Percentiles rank a stretch among this genome's conserved stretches.
phyloP scores from a whole-genome alignment of 1,140 invertebrate species.

The Bombyx mandarina region DNA sequence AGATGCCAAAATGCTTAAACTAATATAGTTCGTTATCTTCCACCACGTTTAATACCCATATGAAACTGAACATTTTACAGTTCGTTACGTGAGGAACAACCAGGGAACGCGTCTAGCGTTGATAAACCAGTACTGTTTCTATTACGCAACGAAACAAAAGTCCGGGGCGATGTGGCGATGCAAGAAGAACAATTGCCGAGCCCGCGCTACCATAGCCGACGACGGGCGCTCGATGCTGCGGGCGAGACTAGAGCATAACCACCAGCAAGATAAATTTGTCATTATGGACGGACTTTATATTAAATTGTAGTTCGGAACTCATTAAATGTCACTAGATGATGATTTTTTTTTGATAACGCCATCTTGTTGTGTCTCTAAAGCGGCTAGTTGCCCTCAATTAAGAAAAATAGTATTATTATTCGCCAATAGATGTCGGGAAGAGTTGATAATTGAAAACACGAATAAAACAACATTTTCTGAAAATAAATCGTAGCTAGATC shows the following conservation, averaged over 20 bases:
- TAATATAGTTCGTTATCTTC: too few species aligned
- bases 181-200: slow-evolving; percentile 2
- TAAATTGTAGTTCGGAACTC: slow-evolving; percentile 1
- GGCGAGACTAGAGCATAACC: slow-evolving; percentile 18
- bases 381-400: too few species aligned
- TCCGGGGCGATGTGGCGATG: slow-evolving; percentile 3
- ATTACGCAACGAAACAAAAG: neutral
- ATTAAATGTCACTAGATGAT: neutral
- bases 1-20: too few species aligned
- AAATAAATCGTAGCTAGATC: too few species aligned
- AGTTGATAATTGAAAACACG: too few species aligned
- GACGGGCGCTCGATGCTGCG: neutral
- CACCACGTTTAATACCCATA: too few species aligned
- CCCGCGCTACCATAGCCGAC: neutral
- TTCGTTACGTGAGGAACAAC: slow-evolving; percentile 1
- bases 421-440: too few species aligned
- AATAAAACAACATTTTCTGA: too few species aligned
- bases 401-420: too few species aligned
- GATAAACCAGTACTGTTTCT: slow-evolving; percentile 3
- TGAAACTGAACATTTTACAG: neutral
- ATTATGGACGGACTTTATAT: slow-evolving; percentile 9
- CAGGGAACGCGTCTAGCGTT: neutral
- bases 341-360: neutral
- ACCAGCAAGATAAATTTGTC: slow-evolving; percentile 7
- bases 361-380: neutral